Base-by-base conservation (phyloP, 2,888 invertebrate genomes). In the Teleogryllus oceanicus region DNA sequence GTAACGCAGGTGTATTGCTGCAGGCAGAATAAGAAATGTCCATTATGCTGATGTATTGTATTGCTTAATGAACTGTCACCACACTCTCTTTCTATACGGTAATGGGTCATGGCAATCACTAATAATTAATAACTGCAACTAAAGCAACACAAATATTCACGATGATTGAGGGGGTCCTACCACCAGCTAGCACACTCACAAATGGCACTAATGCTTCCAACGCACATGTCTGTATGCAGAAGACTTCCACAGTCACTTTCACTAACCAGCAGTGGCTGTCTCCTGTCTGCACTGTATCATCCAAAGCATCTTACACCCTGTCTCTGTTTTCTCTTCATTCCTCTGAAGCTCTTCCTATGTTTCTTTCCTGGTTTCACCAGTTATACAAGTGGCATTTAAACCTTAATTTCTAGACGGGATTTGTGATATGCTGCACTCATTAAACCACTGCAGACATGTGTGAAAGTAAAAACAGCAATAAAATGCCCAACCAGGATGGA, bases 1-100 rank as follows among this genome's bases (percentile, higher is more conserved):
- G 88, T 81, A 90, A 75, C 11, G 81, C 81, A 5, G 85, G 84
- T 50, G 84, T 83, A 78, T 83, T 84, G 77, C 83, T 83, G 77
- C 11, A 77, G 49, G 21, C 51, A 82, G 49, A 78, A 81, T 80
- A 50, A 76, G 50, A n/a, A 78, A 62, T 49, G 62, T 16, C 16
- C 12, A 50, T 74, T 74, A n/a, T 18, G 50, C 16, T n/a, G 51
- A 62, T 18, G 62, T 18, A 62, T 11, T 62, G n/a, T 18, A 62
- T 62, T 16, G 5, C 62, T 62, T 13, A 62, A 18, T 62, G 16
- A 62, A 62, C 16, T 18, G n/a, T 62, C 62, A 62, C 13, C 62
- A 62, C 49, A 37, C 77, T 37, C 18, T n/a, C 77, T 37, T 62
- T 62, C 62, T n/a, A 62, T 62, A 13, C 8, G 62, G 16, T 62